These are phyloP conservation scores for Luehdorfia chinensis DNA, from an alignment of 1,140 invertebrate species.

Conservation along the genomic window DNA sequence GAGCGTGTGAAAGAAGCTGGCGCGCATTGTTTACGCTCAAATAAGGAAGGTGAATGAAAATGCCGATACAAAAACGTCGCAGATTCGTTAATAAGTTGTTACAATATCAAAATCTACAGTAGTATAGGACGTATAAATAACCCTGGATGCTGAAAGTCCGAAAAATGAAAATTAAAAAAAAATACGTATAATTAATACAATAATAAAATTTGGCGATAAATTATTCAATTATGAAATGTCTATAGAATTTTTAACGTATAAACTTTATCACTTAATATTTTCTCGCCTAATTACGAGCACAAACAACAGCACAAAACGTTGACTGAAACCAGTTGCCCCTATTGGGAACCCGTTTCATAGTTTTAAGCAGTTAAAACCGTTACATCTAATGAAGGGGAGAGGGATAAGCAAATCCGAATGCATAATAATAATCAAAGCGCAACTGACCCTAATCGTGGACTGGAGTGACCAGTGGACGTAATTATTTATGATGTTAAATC, in stretches of 20 bases:
- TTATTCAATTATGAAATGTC: no score
- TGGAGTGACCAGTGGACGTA: constrained; percentile 62
- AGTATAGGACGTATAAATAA: no score
- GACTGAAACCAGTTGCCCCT: constrained; percentile 61
- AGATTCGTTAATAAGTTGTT: constrained; percentile 57
- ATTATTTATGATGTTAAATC: constrained; percentile 67
- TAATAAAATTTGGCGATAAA: no score
- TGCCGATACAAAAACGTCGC: constrained; percentile 34
- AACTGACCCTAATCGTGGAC: constrained; percentile 62
- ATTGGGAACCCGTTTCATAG: constrained; percentile 69
- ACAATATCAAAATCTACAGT: no score
- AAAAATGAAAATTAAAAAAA: no score
- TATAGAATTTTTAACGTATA: background rate
- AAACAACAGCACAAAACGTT: constrained; percentile 5
- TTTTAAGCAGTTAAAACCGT: constrained; percentile 75
- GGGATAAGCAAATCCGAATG: constrained; percentile 57
- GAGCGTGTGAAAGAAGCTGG: constrained; percentile 72
- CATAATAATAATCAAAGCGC: constrained; percentile 64
- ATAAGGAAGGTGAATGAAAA: constrained; percentile 69
- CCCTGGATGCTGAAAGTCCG: no score
- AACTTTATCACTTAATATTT: constrained; percentile 19
- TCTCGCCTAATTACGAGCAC: constrained; percentile 47
- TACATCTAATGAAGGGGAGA: constrained; percentile 75
- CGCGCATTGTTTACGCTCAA: constrained; percentile 73
- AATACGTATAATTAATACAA: no score